Base-by-base conservation (phyloP, 1,140 invertebrate species). In the Bicyclus anynana region DNA sequence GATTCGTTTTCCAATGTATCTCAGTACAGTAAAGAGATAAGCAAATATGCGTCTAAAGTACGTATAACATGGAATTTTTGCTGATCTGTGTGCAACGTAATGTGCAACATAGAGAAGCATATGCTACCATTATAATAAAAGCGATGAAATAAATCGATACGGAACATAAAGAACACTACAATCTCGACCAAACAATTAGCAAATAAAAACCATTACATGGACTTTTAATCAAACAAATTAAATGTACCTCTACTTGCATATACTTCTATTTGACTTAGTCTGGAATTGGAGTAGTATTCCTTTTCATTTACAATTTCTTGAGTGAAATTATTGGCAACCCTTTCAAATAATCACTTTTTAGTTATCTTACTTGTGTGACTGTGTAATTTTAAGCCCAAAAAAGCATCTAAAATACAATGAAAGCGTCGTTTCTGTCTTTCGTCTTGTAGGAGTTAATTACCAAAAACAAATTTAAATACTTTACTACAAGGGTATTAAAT, bases 341-440 rank as follows among this genome's bases (percentile, higher is more conserved):
- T 56, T 56, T 58, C 55, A 65, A 59, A 47, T 18, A 27, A 33
- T 33, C 29, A 33, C 26, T 46, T 13, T 35, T 13, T 20, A 46
- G 20, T 52, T 51, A 33, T 12, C 10, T 12, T 33, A 33, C 12
- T 49, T 18, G 48, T 56, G 59, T 38, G 27, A 48, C 29, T 52
- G 33, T 35, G 46, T 40, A 70, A 69, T 72, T 67, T 71, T 68
- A 77, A 77, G 74, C 74, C 75, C 74, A 80, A 73, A 72, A 53
- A 77, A 77, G 74, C 72, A 73, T 81, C 72, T 83, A 83, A 68
- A 84, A 81, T 77, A 62, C 52, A 65, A 73, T 75, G 68, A 74
- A 84, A 85, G 82, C 79, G 66, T 71, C 57, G 60, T 65, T 56
- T 51, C 65, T 67, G 79, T 76, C 80, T 79, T 71, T 82, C 80